Evolutionary conservation across 1,140 invertebrate genomes (phyloP).

Genomic region (Saccostrea glomerata): DNA sequence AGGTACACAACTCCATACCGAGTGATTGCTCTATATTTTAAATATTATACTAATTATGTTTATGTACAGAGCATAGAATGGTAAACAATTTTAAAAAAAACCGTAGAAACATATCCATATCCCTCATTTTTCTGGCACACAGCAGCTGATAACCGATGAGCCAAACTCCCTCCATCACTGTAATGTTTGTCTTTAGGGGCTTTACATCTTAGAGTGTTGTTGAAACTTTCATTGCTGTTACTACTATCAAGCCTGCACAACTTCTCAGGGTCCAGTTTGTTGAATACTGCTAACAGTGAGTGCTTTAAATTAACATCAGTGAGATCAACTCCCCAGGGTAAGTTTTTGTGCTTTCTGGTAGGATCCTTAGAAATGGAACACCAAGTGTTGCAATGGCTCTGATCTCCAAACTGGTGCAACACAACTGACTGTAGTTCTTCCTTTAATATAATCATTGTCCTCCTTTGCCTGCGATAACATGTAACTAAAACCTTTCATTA

Average conservation of each 20-base stretch:
- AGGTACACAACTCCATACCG: no score
- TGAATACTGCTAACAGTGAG: constrained; percentile 40
- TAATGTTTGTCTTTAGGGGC: constrained; percentile 53
- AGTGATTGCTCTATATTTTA: no score
- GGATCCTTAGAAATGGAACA: constrained; percentile 27
- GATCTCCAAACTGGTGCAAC: constrained; percentile 42
- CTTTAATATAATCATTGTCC: constrained; percentile 11
- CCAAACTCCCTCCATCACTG: constrained; percentile 43
- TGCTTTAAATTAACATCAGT: not conserved
- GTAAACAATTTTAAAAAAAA: not conserved
- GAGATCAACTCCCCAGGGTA: constrained; percentile 41
- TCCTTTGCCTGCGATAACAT: constrained; percentile 44
- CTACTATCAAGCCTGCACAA: constrained; percentile 35
- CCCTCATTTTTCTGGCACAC: constrained; percentile 52
- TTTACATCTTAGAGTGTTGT: constrained; percentile 46
- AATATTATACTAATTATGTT: not conserved
- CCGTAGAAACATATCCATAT: constrained; percentile 36
- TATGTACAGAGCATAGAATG: not conserved
- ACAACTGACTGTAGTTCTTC: constrained; percentile 27
- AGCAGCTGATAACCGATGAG: constrained; percentile 43
- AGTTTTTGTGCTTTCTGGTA: constrained; percentile 19
- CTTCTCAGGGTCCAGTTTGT: constrained; percentile 18
- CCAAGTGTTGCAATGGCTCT: constrained; percentile 33
- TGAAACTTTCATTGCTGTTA: constrained; percentile 48
- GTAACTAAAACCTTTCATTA: constrained; percentile 46